Evolutionary conservation across 1,140 invertebrate genomes (phyloP).

Genomic region (Heliconius hermathena): DNA sequence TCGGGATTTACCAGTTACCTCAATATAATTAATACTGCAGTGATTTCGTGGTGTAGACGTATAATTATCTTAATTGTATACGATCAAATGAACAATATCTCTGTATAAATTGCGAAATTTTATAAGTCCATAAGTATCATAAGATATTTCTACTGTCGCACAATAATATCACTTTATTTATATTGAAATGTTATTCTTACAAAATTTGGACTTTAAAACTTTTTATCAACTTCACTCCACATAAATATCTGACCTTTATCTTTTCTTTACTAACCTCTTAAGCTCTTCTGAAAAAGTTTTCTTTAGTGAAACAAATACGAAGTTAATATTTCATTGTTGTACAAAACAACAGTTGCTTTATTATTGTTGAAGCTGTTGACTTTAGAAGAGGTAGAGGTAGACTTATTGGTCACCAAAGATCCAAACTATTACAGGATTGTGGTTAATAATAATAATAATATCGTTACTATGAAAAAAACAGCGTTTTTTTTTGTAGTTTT

Average conservation of each 20-base stretch:
- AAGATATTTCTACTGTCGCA: too few relatives aligned
- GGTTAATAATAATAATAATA: background rate
- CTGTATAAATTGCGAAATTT: background rate
- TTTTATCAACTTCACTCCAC: background rate
- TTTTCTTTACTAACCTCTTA: background rate
- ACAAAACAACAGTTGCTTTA: constrained; percentile 25
- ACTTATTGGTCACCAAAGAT: too few relatives aligned
- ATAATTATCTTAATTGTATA: constrained; percentile 1
- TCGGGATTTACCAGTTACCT: background rate
- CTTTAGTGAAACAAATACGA: constrained; percentile 1
- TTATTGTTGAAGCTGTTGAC: background rate
- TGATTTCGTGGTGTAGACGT: constrained; percentile 1
- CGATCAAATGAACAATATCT: background rate
- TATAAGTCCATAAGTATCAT: too few relatives aligned
- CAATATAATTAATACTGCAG: constrained; percentile 8
- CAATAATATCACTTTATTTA: background rate
- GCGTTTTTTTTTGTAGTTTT: background rate
- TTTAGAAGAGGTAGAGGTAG: background rate
- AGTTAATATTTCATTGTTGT: constrained; percentile 28
- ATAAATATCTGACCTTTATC: constrained; percentile 4
- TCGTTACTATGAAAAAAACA: too few relatives aligned
- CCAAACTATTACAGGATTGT: too few relatives aligned
- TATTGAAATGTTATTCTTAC: background rate
- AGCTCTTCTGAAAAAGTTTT: background rate
- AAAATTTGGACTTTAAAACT: background rate